phyloP scores from a whole-genome alignment of 2,113 vertebrate species.

The Rallus limicola region DNA sequence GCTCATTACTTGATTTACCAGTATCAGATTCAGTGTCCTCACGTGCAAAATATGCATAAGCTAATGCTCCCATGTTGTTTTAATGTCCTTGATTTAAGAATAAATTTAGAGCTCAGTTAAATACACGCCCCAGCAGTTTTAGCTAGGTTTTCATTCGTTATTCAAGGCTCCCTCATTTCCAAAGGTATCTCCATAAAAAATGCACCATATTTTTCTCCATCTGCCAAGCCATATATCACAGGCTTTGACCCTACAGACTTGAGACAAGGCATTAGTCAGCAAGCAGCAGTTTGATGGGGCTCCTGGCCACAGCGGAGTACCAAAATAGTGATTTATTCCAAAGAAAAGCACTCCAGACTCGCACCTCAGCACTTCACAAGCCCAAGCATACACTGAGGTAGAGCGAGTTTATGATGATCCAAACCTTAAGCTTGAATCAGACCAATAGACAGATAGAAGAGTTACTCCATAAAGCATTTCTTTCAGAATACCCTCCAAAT shows the following conservation, averaged over 20 bases:
- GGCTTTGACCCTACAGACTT: neutral
- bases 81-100: neutral
- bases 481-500: neutral
- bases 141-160: neutral
- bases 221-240: neutral
- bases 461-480: neutral
- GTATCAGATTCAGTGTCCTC: neutral
- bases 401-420: neutral
- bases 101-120: neutral
- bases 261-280: conserved; percentile 29
- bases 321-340: neutral
- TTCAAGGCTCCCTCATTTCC: neutral
- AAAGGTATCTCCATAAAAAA: conserved; percentile 40
- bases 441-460: neutral
- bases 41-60: neutral
- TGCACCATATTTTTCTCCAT: conserved; percentile 21
- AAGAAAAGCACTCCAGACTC: neutral
- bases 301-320: neutral
- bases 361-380: neutral
- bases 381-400: neutral
- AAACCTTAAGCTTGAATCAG: conserved; percentile 10
- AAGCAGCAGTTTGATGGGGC: neutral
- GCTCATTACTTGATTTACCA: conserved; percentile 1
- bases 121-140: neutral
- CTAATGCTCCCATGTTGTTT: neutral